phyloP scores from a whole-genome alignment of 2,113 vertebrate genomes.

The Otus sunia region DNA sequence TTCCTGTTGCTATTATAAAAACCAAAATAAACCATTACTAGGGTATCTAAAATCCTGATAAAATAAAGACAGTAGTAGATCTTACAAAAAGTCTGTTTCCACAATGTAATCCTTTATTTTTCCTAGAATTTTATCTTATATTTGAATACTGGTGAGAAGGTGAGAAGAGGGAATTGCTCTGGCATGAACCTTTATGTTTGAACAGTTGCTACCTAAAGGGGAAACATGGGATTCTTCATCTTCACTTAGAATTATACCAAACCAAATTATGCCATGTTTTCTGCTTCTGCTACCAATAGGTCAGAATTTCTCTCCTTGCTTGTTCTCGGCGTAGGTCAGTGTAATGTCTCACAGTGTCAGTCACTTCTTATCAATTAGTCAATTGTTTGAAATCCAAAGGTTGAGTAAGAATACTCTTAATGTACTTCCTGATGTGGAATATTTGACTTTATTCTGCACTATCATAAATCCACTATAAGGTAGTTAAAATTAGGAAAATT shows the following conservation, averaged over 20 bases:
- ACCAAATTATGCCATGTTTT: fast-evolving
- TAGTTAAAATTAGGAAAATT: not conserved
- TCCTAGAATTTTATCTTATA: not conserved
- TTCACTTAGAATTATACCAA: not conserved
- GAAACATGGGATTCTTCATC: not conserved
- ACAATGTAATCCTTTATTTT: not conserved
- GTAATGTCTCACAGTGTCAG: not conserved
- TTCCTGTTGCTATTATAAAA: not conserved
- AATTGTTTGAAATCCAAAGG: not conserved
- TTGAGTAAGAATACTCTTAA: not conserved
- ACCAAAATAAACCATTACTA: not conserved
- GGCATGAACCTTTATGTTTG: not conserved
- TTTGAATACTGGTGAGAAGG: fast-evolving
- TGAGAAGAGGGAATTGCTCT: not conserved
- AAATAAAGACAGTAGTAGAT: not conserved
- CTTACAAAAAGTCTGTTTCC: not conserved
- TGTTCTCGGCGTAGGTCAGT: not conserved
- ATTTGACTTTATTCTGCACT: not conserved
- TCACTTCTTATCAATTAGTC: not conserved
- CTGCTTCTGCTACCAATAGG: not conserved
- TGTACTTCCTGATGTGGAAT: not conserved
- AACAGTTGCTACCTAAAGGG: not conserved
- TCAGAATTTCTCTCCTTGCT: not conserved
- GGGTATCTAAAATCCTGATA: not conserved
- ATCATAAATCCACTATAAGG: not conserved